Conservation (phyloP, 2,797 vertebrate species). For the Enteromius treurensis region DNA sequence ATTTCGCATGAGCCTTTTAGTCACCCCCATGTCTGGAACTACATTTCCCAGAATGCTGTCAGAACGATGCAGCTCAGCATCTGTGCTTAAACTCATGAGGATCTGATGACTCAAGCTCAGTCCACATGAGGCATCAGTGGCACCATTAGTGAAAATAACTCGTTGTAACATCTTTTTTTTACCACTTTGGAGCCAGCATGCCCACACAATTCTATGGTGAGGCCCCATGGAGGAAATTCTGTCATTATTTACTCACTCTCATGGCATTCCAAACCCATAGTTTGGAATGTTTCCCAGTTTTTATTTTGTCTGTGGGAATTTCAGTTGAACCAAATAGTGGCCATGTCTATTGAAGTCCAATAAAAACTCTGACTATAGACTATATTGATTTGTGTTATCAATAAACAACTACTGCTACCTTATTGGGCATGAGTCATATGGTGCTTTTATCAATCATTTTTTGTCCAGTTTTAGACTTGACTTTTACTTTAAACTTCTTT, state of each 20-base stretch:
- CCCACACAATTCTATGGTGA: background rate
- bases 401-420: background rate
- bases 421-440: background rate
- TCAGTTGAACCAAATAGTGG: background rate
- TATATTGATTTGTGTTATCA: background rate
- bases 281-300: background rate
- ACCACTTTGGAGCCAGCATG: conserved; percentile 19
- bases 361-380: background rate
- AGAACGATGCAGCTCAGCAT: conserved; percentile 18
- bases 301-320: background rate
- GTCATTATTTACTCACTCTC: conserved; percentile 19
- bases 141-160: background rate
- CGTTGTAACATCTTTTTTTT: background rate
- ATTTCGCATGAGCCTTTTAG: conserved; percentile 26
- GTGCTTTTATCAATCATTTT: background rate
- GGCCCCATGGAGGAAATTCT: conserved; percentile 5
- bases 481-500: background rate
- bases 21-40: conserved; percentile 29
- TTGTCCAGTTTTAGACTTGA: background rate
- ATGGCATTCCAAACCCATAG: background rate
- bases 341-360: background rate
- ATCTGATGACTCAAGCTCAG: conserved; percentile 7
- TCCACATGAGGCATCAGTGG: conserved; percentile 3
- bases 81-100: conserved; percentile 16
- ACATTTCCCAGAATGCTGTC: conserved; percentile 41